phyloP scores from a whole-genome alignment of 2,113 vertebrate genomes.

The Tenebrosternarchus preto region DNA sequence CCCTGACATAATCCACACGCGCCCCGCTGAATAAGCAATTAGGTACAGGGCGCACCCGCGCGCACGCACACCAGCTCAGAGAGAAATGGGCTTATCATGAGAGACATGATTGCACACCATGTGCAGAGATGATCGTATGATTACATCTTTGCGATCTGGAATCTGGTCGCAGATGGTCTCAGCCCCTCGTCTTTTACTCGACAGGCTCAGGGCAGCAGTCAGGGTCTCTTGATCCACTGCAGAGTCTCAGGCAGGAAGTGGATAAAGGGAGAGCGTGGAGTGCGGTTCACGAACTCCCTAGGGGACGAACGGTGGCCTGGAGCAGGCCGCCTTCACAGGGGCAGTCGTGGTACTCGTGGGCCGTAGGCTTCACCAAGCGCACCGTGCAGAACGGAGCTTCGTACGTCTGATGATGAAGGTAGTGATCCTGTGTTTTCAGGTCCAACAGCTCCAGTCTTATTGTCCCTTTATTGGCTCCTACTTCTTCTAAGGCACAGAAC shows the following conservation, averaged over 20 bases:
- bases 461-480: no score
- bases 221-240: conserved; percentile 53
- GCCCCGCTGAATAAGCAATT: conserved; percentile 24
- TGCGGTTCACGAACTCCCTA: conserved; percentile 61
- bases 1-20: conserved; percentile 32
- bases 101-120: not conserved
- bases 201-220: conserved; percentile 18
- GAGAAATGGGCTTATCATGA: not conserved
- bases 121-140: not conserved
- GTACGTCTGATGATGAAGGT: not conserved
- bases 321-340: conserved; percentile 61
- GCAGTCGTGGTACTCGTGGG: conserved; percentile 24
- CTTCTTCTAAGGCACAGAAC: no score
- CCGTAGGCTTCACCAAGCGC: conserved; percentile 40
- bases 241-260: conserved; percentile 60
- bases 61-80: not conserved
- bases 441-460: no score
- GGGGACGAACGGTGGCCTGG: conserved; percentile 58
- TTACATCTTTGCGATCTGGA: not conserved
- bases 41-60: not conserved
- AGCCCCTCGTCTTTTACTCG: no score
- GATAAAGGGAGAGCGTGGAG: conserved; percentile 54
- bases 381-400: conserved; percentile 27
- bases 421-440: no score
- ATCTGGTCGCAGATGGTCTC: not conserved